Percentiles rank a stretch among this genome's conserved stretches.
phyloP scores from a whole-genome alignment of 2,888 invertebrate genomes.

The Agonopterix alstromeriana region DNA sequence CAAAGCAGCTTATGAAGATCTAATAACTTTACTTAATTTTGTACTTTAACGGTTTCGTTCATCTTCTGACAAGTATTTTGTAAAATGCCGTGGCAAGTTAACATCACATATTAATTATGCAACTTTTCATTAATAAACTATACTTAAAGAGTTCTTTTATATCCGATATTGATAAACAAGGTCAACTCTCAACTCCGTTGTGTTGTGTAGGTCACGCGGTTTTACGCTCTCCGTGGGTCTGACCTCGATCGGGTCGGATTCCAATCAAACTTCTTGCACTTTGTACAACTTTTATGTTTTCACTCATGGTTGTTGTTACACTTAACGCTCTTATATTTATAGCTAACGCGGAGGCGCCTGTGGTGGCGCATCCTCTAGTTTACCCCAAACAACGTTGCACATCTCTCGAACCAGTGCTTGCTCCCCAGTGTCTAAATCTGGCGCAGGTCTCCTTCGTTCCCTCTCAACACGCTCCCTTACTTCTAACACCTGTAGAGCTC shows the following conservation, averaged over 20 bases:
- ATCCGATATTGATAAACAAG: constrained; percentile 48
- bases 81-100: constrained; percentile 26
- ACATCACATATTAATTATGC: constrained; percentile 16
- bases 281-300: constrained; percentile 30
- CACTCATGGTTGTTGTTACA: constrained; percentile 18
- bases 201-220: constrained; percentile 59
- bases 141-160: constrained; percentile 26
- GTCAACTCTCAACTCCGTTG: constrained; percentile 29
- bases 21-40: constrained; percentile 24
- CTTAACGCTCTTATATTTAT: constrained; percentile 22
- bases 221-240: constrained; percentile 35
- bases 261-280: constrained; percentile 42
- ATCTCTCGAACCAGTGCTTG: constrained; percentile 95
- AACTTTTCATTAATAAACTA: not conserved
- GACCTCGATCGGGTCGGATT: constrained; percentile 62
- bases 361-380: constrained; percentile 90
- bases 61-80: constrained; percentile 6
- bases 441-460: constrained; percentile 76
- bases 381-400: constrained; percentile 97
- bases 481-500: constrained; percentile 94
- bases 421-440: constrained; percentile 89
- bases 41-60: constrained; percentile 45
- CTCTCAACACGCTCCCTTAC: constrained; percentile 91
- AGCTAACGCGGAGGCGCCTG: constrained; percentile 55
- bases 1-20: not conserved